Evolutionary conservation across 2,888 invertebrate species (phyloP), one percentile per base, ranked within the genome.

Genomic region (Diarsia mendica): DNA sequence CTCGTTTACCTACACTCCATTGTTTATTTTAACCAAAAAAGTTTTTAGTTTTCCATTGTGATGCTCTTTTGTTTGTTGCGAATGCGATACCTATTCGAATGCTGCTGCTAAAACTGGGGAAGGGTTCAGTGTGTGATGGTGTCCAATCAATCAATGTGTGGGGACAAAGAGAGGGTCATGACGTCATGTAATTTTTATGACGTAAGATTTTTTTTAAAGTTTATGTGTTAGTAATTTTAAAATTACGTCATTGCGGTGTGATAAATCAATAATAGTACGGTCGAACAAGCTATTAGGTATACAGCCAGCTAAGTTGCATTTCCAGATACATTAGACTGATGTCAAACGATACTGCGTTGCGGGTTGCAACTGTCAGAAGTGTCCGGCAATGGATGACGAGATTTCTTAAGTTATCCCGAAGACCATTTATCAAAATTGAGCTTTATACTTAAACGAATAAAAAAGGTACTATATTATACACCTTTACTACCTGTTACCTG

Each of bases 11-110:
- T 93, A 92, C 92, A 92, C 91, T 90, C 93, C 90, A 93, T 95
- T 95, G 95, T 95, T 87, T 91, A 92, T 93, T 91, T 92, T 91
- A 66, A 92, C 95, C 95, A 92, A 95, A 95, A 95, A 96, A 93
- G 92, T 95, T 94, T 88, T 90, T 90, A 92, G 92, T 93, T 89
- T 91, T 83, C 92, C 92, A 95, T 96, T 96, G 95, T 95, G 90
- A 83, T 85, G 90, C 84, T 90, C 94, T 93, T 93, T 95, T 96
- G 95, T 96, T 95, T 95, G 93, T 94, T 93, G 90, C 87, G 92
- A 95, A 94, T 93, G 90, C 87, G 92, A 95, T 94, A 94, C 92
- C 87, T 88, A 89, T 87, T 89, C 90, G 90, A 90, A 88, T 89
- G 88, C 89, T 90, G 87, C 87, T 89, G 90, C 90, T 91, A 88